Conservation (phyloP, 1,140 invertebrate genomes). For the Zaprionus tsacasi region DNA sequence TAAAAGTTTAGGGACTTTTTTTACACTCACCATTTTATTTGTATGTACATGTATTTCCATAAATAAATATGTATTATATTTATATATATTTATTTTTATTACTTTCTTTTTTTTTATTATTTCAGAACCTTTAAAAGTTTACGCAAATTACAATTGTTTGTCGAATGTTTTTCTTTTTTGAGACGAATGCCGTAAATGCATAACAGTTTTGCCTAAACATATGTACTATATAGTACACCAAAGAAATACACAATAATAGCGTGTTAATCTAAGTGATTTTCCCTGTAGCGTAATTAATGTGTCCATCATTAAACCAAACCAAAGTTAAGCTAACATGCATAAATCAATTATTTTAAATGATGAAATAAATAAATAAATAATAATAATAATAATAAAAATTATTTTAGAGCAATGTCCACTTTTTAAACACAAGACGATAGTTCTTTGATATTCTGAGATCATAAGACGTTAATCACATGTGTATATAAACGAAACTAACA, state of each 20-base stretch:
- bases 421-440: no score
- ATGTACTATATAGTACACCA: no score
- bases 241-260: slow-evolving; percentile 17
- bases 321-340: slow-evolving; percentile 15
- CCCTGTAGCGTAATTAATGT: slow-evolving; percentile 47
- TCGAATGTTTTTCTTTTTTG: not conserved
- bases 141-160: not conserved
- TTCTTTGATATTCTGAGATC: not conserved
- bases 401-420: no score
- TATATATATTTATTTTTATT: not conserved
- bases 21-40: not conserved
- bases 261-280: slow-evolving; percentile 56
- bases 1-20: no score
- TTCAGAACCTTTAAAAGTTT: not conserved
- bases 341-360: slow-evolving; percentile 15
- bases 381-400: no score
- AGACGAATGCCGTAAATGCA: not conserved
- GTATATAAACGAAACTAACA: no score
- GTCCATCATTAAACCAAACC: not conserved
- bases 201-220: not conserved
- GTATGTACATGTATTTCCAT: not conserved
- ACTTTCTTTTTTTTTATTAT: not conserved
- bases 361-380: no score
- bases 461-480: no score
- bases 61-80: not conserved